These are phyloP conservation scores for Pangasius djambal DNA, from an alignment of 2,797 vertebrate genomes.

Conservation along the genomic window DNA sequence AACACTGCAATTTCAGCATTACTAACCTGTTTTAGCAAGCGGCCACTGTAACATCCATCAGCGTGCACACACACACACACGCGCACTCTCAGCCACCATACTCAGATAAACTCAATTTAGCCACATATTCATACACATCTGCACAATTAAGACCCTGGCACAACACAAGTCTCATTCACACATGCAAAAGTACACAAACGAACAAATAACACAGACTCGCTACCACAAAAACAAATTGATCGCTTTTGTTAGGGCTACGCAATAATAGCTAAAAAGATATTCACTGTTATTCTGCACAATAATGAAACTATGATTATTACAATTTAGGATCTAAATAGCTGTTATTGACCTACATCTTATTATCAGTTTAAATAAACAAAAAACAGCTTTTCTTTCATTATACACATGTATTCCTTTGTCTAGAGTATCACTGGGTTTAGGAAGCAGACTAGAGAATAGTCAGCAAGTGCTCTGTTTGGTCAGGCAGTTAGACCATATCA, in stretches of 20 bases:
- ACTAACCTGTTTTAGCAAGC: constrained; percentile 19
- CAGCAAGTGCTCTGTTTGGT: not conserved
- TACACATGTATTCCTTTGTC: not conserved
- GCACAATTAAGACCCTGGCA: constrained; percentile 1
- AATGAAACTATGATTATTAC: not conserved
- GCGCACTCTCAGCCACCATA: not conserved
- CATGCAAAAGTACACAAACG: not conserved
- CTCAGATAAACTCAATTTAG: not conserved
- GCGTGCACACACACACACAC: not conserved
- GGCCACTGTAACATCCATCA: constrained; percentile 4
- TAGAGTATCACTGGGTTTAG: not conserved
- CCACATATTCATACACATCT: not conserved
- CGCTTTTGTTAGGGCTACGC: not conserved
- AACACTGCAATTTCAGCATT: constrained; percentile 21
- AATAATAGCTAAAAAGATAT: not conserved
- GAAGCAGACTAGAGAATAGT: not conserved
- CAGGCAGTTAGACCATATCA: not conserved
- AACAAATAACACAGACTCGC: not conserved
- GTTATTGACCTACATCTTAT: not conserved
- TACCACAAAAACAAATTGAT: not conserved
- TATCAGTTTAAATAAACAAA: not conserved
- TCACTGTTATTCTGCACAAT: not conserved
- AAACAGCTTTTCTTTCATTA: not conserved
- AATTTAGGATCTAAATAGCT: not conserved
- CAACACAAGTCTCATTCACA: not conserved